Percentiles rank a stretch among this genome's conserved stretches.
Conservation (phyloP, 2,113 vertebrate species). For the Odobenus rosmarus region DNA sequence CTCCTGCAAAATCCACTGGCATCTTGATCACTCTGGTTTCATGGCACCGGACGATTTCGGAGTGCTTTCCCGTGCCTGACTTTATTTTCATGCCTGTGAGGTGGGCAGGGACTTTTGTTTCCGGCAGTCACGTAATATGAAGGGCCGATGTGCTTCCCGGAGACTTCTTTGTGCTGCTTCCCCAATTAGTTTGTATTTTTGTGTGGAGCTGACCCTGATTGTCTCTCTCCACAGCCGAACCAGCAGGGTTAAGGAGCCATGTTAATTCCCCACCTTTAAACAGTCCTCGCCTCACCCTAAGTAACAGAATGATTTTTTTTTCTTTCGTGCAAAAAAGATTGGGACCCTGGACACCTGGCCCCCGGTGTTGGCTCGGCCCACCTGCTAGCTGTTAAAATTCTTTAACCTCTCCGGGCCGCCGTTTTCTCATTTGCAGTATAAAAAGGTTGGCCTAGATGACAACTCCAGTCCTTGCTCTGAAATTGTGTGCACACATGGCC, state of each 20-base stretch:
- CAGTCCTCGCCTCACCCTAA: not conserved
- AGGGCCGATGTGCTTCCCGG: not conserved
- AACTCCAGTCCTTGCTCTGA: constrained; percentile 4
- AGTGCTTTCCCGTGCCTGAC: rapidly evolving
- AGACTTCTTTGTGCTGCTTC: not conserved
- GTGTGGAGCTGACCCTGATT: not conserved
- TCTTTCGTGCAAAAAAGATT: constrained; percentile 1
- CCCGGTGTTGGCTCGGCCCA: not conserved
- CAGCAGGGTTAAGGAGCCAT: not conserved
- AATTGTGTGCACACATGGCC: not conserved
- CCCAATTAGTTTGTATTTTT: not conserved
- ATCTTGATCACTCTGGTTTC: not conserved
- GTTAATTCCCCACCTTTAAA: not conserved
- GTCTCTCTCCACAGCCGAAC: not conserved
- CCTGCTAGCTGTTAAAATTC: constrained; percentile 70
- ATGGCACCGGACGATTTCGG: rapidly evolving
- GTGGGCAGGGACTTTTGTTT: not conserved
- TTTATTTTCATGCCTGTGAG: not conserved
- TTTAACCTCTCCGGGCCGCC: constrained; percentile 63
- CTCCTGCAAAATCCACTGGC: not conserved
- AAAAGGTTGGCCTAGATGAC: constrained; percentile 32
- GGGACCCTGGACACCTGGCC: constrained; percentile 45
- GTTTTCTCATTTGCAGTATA: constrained; percentile 69
- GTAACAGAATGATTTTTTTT: not conserved
- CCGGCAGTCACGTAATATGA: not conserved